phyloP scores from a whole-genome alignment of 2,113 vertebrate genomes.

The Zapornia atra region DNA sequence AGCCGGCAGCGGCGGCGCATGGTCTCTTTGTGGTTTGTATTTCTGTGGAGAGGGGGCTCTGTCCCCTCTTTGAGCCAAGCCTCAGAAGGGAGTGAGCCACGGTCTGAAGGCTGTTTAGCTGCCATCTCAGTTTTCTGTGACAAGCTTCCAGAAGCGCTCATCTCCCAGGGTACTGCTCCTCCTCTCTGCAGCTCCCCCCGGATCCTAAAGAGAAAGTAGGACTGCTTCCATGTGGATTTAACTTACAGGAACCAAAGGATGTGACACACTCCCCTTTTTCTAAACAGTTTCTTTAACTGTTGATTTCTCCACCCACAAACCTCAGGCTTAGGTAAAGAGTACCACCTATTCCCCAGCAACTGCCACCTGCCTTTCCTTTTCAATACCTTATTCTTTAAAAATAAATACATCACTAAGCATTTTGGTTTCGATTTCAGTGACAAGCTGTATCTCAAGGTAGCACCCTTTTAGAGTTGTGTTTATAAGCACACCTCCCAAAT shows the following conservation, averaged over 20 bases:
- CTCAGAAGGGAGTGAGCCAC: neutral
- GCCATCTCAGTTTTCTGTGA: neutral
- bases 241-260: neutral
- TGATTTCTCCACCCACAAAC: neutral
- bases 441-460: neutral
- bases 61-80: neutral
- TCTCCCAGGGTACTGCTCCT: neutral
- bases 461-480: neutral
- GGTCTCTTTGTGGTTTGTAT: neutral
- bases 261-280: neutral
- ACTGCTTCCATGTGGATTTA: neutral
- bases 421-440: slow-evolving; percentile 25
- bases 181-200: neutral
- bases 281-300: neutral
- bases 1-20: neutral
- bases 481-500: neutral
- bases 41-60: neutral
- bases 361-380: neutral
- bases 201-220: slow-evolving; percentile 2
- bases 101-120: slow-evolving; percentile 8
- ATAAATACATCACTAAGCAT: neutral
- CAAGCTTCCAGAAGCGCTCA: neutral
- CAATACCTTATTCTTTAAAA: neutral
- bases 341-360: neutral
- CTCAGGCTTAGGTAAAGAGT: neutral